A percentile compares a stretch with the other conserved stretches of the same genome.
Conservation (phyloP, 2,113 vertebrate species). For the Notothenia rossii region DNA sequence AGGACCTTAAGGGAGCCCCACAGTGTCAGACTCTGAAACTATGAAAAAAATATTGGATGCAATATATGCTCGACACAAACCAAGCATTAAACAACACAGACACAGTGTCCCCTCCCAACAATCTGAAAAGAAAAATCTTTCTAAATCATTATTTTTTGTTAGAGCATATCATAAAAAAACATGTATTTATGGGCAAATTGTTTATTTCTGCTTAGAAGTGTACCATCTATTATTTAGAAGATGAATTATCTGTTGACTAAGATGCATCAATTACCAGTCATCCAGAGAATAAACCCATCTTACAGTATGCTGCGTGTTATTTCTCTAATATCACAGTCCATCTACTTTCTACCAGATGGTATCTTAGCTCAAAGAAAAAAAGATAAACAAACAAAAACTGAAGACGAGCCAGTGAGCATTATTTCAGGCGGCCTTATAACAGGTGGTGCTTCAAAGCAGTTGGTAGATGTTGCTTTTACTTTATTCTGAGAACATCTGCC, state of each 20-base stretch:
- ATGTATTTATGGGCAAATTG: neutral
- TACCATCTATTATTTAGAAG: neutral
- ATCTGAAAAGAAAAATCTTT: neutral
- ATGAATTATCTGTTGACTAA: neutral
- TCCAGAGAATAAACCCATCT: neutral
- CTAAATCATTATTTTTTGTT: neutral
- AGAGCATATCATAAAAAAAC: neutral
- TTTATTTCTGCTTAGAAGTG: neutral
- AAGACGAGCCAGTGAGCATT: slow-evolving; percentile 27
- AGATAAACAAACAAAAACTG: neutral
- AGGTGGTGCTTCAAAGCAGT: slow-evolving; percentile 63
- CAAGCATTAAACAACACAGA: too few species aligned
- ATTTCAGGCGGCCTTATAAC: slow-evolving; percentile 43
- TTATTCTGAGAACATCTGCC: slow-evolving; percentile 59
- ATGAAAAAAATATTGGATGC: too few species aligned
- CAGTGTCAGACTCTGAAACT: too few species aligned
- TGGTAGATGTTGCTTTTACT: slow-evolving; percentile 50
- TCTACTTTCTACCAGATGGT: slow-evolving; percentile 43
- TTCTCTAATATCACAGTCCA: neutral
- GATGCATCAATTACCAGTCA: neutral
- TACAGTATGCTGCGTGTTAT: slow-evolving; percentile 4
- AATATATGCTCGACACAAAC: neutral
- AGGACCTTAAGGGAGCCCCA: too few species aligned
- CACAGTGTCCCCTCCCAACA: too few species aligned
- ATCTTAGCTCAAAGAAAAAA: neutral